Base-by-base conservation (phyloP, 2,888 invertebrate genomes). In the Oligia latruncula region DNA sequence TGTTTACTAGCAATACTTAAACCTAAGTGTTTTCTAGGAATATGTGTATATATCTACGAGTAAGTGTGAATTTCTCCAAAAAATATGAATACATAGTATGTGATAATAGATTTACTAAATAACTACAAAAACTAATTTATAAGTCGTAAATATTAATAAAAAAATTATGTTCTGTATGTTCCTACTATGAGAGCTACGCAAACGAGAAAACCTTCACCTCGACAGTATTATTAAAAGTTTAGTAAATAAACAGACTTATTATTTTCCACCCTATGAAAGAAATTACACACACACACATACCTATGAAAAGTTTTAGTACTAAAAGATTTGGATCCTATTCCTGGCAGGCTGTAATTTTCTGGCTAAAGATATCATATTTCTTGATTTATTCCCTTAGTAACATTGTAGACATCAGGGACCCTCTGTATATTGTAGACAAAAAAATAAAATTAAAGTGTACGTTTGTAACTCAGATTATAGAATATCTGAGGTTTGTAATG, bases 171-270 rank as follows among this genome's bases (percentile, higher is more conserved):
- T 71, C 5, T 70, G 6, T 17, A 17, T 5, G 40, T 52, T 15
- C 11, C 23, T 35, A 35, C 11, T 29, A 55, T 13, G 11, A 43
- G 52, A 35, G 8, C 35, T 35, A 35, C 29, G 20, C 6, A 52
- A 64, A 43, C 43, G 15, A 74, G 15, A 23, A 40, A 78, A 40
- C 77, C 52, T 52, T 52, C 17, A 78, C 9, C 23, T 43, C 68
- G 3, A 15, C 52, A 80, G 80, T 80, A 80, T 79, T 80, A 80
- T 64, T 71, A 80, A 64, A 80, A 55, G 9, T 20, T 35, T 43
- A 80, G 17, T 52, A 55, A 64, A 55, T 40, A 46, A 46, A 46
- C 46, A 46, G 46, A 46, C 46, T 46, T 46, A 20, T 55, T 20
- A 17, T 55, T 55, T 60, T 43, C 5, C 3, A 35, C 23, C 4